Evolutionary conservation across 2,113 vertebrate genomes (phyloP).

Genomic region (Peromyscus californicus): DNA sequence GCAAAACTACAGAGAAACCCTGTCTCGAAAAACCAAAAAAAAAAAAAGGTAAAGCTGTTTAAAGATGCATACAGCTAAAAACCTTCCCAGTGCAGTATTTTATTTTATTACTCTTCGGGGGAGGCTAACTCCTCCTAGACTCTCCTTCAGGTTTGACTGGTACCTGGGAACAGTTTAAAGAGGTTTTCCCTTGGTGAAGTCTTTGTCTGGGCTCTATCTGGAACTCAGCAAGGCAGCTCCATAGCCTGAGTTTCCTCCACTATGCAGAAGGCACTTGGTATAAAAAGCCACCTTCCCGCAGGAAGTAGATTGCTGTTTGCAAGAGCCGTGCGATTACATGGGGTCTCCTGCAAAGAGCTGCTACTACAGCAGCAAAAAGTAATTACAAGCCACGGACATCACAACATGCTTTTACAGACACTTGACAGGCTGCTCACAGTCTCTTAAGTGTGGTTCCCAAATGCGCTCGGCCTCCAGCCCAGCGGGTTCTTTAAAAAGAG

Average conservation of each 20-base stretch:
- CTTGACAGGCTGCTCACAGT: slow-evolving; percentile 75
- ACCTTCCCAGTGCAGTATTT: slow-evolving; percentile 53
- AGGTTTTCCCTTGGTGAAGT: slow-evolving; percentile 27
- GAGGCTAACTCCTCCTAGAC: slow-evolving; percentile 65
- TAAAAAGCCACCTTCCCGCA: slow-evolving; percentile 47
- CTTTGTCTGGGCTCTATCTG: not conserved
- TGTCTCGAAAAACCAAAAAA: no score
- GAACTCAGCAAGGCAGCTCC: slow-evolving; percentile 51
- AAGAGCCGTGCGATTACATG: slow-evolving; percentile 63
- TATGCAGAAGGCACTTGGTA: not conserved
- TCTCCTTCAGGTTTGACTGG: slow-evolving; percentile 35
- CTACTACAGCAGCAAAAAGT: slow-evolving; percentile 74
- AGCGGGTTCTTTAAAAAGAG: slow-evolving; percentile 58
- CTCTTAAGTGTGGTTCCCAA: slow-evolving; percentile 83
- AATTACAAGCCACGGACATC: slow-evolving; percentile 83
- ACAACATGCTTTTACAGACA: slow-evolving; percentile 81
- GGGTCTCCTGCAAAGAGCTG: slow-evolving; percentile 81
- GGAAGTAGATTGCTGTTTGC: slow-evolving; percentile 65
- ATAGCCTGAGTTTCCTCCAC: not conserved
- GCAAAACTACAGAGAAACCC: no score
- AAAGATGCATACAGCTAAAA: slow-evolving; percentile 80
- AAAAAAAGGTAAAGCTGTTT: not conserved
- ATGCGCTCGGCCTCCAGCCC: slow-evolving; percentile 63
- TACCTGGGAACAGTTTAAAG: not conserved
- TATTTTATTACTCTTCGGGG: not conserved